Evolutionary conservation across 2,888 invertebrate genomes (phyloP), one percentile per base, ranked within the genome.

Genomic region (Athalia cordata): DNA sequence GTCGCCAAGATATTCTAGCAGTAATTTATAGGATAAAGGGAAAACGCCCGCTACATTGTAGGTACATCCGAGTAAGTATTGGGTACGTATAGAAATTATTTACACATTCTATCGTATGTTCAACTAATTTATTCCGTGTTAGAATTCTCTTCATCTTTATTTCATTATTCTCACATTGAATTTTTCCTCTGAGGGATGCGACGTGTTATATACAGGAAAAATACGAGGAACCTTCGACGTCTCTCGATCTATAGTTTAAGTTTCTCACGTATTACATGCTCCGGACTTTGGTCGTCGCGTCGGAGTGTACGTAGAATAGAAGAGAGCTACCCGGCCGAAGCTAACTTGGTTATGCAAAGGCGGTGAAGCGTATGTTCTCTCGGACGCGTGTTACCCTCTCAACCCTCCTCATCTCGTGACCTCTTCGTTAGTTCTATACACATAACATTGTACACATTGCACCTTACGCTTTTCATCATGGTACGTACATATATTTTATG

Each of bases 331-430:
- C 72, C 59, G 59, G 57, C 72, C 72, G 57, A 72, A 45, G 57
- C 72, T 72, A 72, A 72, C 72, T 72, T 72, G 72, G 57, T 72
- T 72, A 72, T 72, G 72, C 72, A 72, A 72, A 72, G 47, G 57
- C 72, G 47, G 43, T 72, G 59, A 59, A 72, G 57, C 59, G 72
- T 72, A 47, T 72, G 72, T 72, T 59, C 13, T 43, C 72, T 72
- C 59, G 72, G 52, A 72, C 72, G 72, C 57, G 57, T 45, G 57
- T 72, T 29, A 47, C 57, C 72, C 72, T 59, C 72, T 72, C 47
- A 72, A 59, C 57, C 57, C 72, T 59, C 29, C 29, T 29, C 29
- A 29, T 29, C 72, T 45, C 8, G 13, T 59, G 72, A 47, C 43
- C 72, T 59, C 72, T 59, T 57, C 57, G 72, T 5, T 47, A 72